These are phyloP conservation scores for Xenotilapia caudafasciata DNA, from an alignment of 2,113 vertebrate species.

Conservation along the genomic window DNA sequence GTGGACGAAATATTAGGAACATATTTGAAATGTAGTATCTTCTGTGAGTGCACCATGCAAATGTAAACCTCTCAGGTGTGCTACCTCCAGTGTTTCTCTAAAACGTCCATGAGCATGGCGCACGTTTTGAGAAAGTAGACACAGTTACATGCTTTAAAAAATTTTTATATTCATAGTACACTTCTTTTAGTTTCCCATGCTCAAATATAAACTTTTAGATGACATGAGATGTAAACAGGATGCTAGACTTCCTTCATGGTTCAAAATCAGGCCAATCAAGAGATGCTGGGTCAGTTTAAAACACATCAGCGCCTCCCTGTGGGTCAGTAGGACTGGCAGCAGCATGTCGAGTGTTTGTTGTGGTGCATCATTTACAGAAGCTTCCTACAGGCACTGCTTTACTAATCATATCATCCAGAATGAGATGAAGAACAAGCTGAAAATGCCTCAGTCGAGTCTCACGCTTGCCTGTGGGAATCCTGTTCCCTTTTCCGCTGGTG, in stretches of 20 bases:
- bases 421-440: background rate
- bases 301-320: background rate
- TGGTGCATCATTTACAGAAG: background rate
- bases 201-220: rapidly evolving
- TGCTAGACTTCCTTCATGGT: rapidly evolving
- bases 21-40: background rate
- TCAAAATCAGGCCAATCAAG: background rate
- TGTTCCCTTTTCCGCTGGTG: background rate
- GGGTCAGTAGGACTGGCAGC: background rate
- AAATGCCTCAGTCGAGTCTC: rapidly evolving
- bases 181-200: rapidly evolving
- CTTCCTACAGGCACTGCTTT: background rate
- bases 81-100: background rate
- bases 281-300: background rate
- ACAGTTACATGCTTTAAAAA: no score
- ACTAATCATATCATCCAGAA: background rate
- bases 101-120: background rate
- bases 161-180: no score
- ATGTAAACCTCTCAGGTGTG: background rate
- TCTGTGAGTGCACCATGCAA: background rate
- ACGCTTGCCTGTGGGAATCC: background rate
- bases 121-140: rapidly evolving
- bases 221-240: background rate
- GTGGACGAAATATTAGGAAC: background rate
- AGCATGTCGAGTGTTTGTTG: background rate